Conservation (phyloP, 2,113 vertebrate genomes). For the Donacobius atricapilla region DNA sequence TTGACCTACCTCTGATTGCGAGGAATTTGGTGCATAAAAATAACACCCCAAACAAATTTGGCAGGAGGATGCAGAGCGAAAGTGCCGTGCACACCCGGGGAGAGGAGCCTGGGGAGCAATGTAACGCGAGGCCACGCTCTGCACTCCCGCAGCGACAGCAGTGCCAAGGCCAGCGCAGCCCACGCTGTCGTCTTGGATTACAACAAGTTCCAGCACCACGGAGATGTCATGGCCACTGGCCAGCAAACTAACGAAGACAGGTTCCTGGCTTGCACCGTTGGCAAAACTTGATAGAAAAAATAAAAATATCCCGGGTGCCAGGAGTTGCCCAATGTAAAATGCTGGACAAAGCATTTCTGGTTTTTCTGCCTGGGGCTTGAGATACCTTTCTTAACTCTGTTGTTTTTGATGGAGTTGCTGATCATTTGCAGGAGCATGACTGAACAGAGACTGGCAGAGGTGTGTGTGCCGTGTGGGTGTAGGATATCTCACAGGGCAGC, state of each 20-base stretch:
- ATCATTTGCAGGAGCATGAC: fast-evolving
- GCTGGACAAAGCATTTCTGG: background rate
- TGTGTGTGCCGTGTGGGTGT: background rate
- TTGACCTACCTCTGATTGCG: conserved; percentile 51
- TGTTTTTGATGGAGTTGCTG: background rate
- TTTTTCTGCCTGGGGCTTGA: background rate
- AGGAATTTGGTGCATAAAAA: conserved; percentile 47
- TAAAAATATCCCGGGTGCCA: background rate
- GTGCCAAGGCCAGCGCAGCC: background rate
- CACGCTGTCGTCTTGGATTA: background rate
- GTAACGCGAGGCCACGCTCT: background rate
- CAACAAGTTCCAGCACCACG: background rate
- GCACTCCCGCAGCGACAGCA: background rate
- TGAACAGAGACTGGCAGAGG: background rate
- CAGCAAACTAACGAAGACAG: conserved; percentile 7
- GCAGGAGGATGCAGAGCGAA: background rate
- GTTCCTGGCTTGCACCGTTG: conserved; percentile 42
- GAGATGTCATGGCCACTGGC: background rate
- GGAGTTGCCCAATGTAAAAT: background rate
- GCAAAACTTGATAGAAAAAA: conserved; percentile 32
- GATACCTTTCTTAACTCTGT: background rate
- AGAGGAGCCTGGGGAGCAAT: background rate
- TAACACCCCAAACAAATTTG: conserved; percentile 32
- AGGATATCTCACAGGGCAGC: background rate
- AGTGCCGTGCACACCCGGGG: background rate